Percentiles rank a stretch among this genome's conserved stretches.
Evolutionary conservation across 2,113 vertebrate species (phyloP).

Genomic region (Noturus placidus): DNA sequence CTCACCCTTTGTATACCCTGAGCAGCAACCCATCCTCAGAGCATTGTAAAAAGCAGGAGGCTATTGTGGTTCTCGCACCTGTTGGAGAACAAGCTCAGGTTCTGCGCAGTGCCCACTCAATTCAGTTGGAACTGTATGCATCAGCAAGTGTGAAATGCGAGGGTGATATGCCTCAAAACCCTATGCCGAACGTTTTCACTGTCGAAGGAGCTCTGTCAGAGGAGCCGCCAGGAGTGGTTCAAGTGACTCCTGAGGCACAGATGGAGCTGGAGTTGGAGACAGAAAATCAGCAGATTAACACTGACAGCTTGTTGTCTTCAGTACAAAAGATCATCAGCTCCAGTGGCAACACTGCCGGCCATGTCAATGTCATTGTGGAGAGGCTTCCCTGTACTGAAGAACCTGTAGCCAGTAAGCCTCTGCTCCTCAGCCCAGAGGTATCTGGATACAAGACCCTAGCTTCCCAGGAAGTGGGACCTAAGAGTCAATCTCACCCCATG

Average conservation of each 20-base stretch:
- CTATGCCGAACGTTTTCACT: slow-evolving; percentile 60
- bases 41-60: slow-evolving; percentile 63
- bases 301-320: slow-evolving; percentile 89
- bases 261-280: slow-evolving; percentile 75
- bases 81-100: slow-evolving; percentile 63
- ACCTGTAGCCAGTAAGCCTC: slow-evolving; percentile 75
- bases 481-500: slow-evolving; percentile 35
- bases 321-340: slow-evolving; percentile 96
- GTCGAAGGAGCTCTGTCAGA: slow-evolving; percentile 64
- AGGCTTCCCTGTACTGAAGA: slow-evolving; percentile 88
- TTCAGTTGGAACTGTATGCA: slow-evolving; percentile 82
- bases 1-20: slow-evolving; percentile 49
- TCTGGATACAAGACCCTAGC: slow-evolving; percentile 70
- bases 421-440: slow-evolving; percentile 76
- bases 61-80: slow-evolving; percentile 81
- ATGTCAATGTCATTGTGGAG: slow-evolving; percentile 97
- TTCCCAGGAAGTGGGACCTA: slow-evolving; percentile 35
- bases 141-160: slow-evolving; percentile 59
- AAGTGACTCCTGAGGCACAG: slow-evolving; percentile 75
- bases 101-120: slow-evolving; percentile 67
- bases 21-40: slow-evolving; percentile 7
- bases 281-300: slow-evolving; percentile 47
- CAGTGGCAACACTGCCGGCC: slow-evolving; percentile 86
- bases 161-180: slow-evolving; percentile 56
- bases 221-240: slow-evolving; percentile 77